Evolutionary conservation across 1,140 invertebrate species (phyloP).

Genomic region (Lordiphosa clarofinis): DNA sequence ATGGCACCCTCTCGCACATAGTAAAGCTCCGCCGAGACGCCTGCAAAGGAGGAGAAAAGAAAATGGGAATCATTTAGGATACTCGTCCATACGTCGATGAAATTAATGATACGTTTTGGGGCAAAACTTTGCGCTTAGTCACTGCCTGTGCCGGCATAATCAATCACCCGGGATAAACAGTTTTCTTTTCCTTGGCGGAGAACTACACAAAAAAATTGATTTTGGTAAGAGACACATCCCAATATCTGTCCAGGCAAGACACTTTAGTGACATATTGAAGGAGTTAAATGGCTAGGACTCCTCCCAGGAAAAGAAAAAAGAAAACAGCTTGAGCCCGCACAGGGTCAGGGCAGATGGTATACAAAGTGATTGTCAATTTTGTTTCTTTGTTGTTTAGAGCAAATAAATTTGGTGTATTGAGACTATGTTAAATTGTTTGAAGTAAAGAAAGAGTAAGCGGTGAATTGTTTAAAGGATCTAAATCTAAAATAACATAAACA

Average conservation of each 20-base stretch:
- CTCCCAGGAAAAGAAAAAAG: background rate
- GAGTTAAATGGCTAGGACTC: constrained; percentile 55
- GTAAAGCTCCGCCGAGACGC: constrained; percentile 90
- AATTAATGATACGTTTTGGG: constrained; percentile 67
- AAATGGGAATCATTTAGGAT: constrained; percentile 11
- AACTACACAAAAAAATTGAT: constrained; percentile 50
- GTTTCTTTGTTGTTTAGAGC: constrained; percentile 8
- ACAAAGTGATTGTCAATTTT: constrained; percentile 35
- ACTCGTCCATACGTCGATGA: constrained; percentile 3
- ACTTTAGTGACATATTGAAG: constrained; percentile 73
- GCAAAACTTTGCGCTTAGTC: constrained; percentile 62
- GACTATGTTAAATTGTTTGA: too few species aligned
- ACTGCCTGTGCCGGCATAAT: constrained; percentile 61
- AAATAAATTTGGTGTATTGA: constrained; percentile 16
- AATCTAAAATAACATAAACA: too few species aligned
- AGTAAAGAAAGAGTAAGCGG: too few species aligned
- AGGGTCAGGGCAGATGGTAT: background rate
- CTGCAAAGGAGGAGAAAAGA: constrained; percentile 81
- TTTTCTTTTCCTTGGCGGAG: constrained; percentile 52
- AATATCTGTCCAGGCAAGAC: constrained; percentile 62
- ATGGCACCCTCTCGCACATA: constrained; percentile 93
- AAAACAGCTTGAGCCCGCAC: constrained; percentile 5
- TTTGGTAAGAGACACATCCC: constrained; percentile 29
- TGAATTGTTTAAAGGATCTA: too few species aligned
- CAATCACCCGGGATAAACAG: constrained; percentile 69